Evolutionary conservation across 1,140 invertebrate species (phyloP), one percentile per base, ranked within the genome.

Genomic region (Scaptomyza hsui): DNA sequence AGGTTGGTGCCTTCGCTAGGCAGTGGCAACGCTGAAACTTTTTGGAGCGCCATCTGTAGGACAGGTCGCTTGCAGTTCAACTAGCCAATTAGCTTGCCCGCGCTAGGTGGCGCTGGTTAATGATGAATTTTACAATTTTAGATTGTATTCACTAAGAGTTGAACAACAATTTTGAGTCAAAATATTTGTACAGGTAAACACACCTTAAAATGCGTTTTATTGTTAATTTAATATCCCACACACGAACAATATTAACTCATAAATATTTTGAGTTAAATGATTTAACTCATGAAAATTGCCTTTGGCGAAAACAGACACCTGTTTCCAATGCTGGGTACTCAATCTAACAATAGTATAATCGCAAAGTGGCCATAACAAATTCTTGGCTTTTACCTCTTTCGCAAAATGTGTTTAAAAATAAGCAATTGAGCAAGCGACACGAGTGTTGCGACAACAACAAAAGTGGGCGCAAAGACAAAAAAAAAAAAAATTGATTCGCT

Each of bases 401-500:
- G 79, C 74, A 82, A 83, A 60, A 32, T 37, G 5, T 29, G 35
- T 62, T 60, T 65, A 32, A 78, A 72, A 85, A 76, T 79, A 72
- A 67, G 61, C 53, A 67, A 74, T 86, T 77, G 69, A 74, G 80
- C 59, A 77, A 81, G 42, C 59, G 44, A 41, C 9, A 44, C 75
- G 72, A 85, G 1, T 9, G 10, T 60, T 86, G 76, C 80, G 47
- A 67, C 62, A 67, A 42, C 5, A 57, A 26, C 35, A 32, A 61
- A 32, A 74, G 74, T 67, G 68, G 74, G 68, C 77, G 69, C 60
- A 63, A 71, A 65, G 70, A 7, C 72, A 48, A 76, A 72, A 75
- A 68, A 65, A 76, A 80, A 68, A 76, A 41, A 63, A 85, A 80
- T 71, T 77, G 73, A 85, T 85, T 86, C 86, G 80, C 77, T 78